Evolutionary conservation across 2,113 vertebrate genomes (phyloP), one percentile per base, ranked within the genome.

Genomic region (Syngnathus scovelli): DNA sequence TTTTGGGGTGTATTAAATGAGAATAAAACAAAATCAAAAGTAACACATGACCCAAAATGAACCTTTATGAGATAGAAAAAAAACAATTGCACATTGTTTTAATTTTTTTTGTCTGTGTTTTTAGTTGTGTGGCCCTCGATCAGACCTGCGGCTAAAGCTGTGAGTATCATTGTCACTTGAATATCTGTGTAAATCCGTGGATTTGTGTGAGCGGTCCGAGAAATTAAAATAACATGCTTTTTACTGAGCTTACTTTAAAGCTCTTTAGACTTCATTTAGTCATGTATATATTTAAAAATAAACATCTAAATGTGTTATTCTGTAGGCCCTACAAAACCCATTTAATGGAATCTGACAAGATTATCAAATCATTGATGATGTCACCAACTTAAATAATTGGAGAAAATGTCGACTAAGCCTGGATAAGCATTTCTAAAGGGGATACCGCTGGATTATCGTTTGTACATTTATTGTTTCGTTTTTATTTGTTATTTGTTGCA

Each of bases 211-310:
- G 87, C 85, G 85, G 85, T 88, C 82, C 70, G 82, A 90, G 84
- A 90, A 91, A 92, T 91, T 86, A 86, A 89, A 90, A 91, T 90
- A 87, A 84, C 85, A 89, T 89, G 89, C 88, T 87, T 90, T 90
- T 89, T 90, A 87, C 77, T 82, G 84, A 77, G 78, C 86, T 90
- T 86, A 89, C 67, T 81, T 83, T 85, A 89, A 84, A 91, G 88
- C 88, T 88, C 83, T 88, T 90, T 89, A 89, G 86, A 89, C 76
- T 81, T 85, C 78, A 76, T 90, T 86, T 88, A 52, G 27, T 33
- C 27, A 33, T 33, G 27, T 21, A 10, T 52, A 7, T 7, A 19
- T 46, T 15, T 7, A 39, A 39, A 61, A 23, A 61, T 21, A 90
- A 87, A 89, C 84, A 87, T 89, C 82, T 87, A 90, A 91, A 92